Base-by-base conservation (phyloP, 1,140 invertebrate species). In the Thaumetopoea pityocampa region DNA sequence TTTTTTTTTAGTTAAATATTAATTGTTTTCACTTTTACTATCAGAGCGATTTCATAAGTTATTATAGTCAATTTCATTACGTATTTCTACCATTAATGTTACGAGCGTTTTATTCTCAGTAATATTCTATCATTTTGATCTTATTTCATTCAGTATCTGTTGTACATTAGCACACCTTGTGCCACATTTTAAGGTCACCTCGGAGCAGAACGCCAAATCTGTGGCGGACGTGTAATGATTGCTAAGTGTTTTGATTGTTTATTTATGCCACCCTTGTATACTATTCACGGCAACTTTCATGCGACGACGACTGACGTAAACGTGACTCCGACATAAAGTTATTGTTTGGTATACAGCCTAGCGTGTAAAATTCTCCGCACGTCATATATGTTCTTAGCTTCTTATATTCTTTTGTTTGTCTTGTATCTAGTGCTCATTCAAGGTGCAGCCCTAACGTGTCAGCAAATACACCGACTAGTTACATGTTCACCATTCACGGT, bases 1-100 rank as follows among this genome's bases (percentile, higher is more conserved):
- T 51, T 42, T 26, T 35, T n/a, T n/a, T n/a, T n/a, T n/a, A n/a
- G 11, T 33, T 17, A 47, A 59, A 59, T 48, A 48, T 38, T 59
- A 59, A 51, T 51, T 23, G 38, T 19, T 51, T n/a, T 37, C 20
- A 41, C 19, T 15, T 29, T 35, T 35, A 24, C 41, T 24, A 28
- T 41, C 37, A 47, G 45, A 45, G 44, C 37, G 36, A 41, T 32
- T 49, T 44, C 18, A 15, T 26, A 35, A 35, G 16, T 16, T 26
- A 36, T 40, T 23, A 22, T 40, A 40, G 16, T 12, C 15, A 28
- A 40, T 30, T 7, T 20, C n/a, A n/a, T 28, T 28, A 5, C 24
- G 7, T 26, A 29, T 40, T 30, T 29, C 23, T 12, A 22, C 26
- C 6, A 8, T 18, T 24, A 24, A 24, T 18, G 10, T 20, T 38